Conservation (phyloP, 2,888 invertebrate species). For the Drosophila paramelanica region DNA sequence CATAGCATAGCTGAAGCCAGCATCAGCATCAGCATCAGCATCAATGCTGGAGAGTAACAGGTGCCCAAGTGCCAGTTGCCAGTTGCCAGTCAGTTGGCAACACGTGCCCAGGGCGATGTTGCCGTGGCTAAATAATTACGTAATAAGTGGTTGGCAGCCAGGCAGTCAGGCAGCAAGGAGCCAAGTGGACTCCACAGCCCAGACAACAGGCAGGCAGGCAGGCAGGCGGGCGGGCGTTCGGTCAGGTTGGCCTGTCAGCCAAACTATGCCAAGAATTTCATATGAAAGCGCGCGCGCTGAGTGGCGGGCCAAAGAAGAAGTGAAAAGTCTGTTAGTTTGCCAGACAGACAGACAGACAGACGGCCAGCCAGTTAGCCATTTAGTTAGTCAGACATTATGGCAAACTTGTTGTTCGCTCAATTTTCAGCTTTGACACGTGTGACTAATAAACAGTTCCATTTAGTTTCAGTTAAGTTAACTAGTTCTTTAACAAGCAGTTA, state of each 20-base stretch:
- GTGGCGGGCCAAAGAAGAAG: conserved; percentile 47
- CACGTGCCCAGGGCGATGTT: conserved; percentile 71
- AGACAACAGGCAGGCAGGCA: conserved; percentile 7
- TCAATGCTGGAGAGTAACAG: conserved; percentile 49
- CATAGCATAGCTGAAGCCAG: conserved; percentile 62
- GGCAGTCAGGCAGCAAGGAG: conserved; percentile 30
- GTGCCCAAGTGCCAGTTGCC: conserved; percentile 73
- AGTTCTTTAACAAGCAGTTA: conserved; percentile 19
- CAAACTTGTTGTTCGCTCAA: conserved; percentile 51
- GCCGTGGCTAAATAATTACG: conserved; percentile 82
- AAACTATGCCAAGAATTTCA: conserved; percentile 75
- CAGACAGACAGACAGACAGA: conserved; percentile 23
- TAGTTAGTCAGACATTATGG: conserved; percentile 22
- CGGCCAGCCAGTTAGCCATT: conserved; percentile 5
- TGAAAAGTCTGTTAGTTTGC: conserved; percentile 58
- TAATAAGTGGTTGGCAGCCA: conserved; percentile 81
- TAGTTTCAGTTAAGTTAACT: conserved; percentile 26
- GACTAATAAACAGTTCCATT: conserved; percentile 55
- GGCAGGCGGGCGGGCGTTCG: conserved; percentile 15
- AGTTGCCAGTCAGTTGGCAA: conserved; percentile 61
- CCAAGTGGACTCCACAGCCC: conserved; percentile 21
- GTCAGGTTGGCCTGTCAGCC: conserved; percentile 61
- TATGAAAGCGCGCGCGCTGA: conserved; percentile 55
- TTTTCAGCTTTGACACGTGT: conserved; percentile 57
- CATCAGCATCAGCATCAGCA: neutral